Evolutionary conservation across 1,140 invertebrate species (phyloP).

Genomic region (Neodiprion fabricii): DNA sequence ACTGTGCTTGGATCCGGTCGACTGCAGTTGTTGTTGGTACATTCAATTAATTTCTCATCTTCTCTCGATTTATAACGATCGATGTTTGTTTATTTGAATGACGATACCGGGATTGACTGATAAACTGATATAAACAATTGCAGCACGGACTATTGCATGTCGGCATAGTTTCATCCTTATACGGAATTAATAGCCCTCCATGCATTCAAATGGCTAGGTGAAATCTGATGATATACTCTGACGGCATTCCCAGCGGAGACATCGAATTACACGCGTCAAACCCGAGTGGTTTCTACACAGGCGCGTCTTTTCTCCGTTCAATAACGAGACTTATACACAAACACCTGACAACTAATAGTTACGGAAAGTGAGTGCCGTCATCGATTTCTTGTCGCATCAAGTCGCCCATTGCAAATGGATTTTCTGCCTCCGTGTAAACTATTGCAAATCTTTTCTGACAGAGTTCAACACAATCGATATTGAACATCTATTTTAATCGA

Average conservation of each 20-base stretch:
- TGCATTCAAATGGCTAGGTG: constrained; percentile 34
- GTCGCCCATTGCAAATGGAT: too few relatives aligned
- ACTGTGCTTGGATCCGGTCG: neutral
- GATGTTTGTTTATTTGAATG: constrained; percentile 23
- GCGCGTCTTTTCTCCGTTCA: neutral
- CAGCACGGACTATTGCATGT: constrained; percentile 29
- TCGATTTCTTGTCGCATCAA: too few relatives aligned
- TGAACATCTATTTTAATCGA: too few relatives aligned
- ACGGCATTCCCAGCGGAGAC: constrained; percentile 25
- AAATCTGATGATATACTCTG: constrained; percentile 33
- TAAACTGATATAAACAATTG: constrained; percentile 13
- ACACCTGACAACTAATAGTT: too few relatives aligned
- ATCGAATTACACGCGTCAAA: constrained; percentile 12
- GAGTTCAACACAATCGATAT: too few relatives aligned
- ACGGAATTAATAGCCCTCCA: constrained; percentile 39
- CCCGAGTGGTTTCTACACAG: neutral
- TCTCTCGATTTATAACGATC: constrained; percentile 26
- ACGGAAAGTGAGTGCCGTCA: too few relatives aligned
- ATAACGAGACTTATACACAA: too few relatives aligned
- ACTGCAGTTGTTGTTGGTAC: constrained; percentile 15
- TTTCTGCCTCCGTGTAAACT: too few relatives aligned
- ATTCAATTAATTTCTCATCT: constrained; percentile 35
- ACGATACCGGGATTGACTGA: neutral
- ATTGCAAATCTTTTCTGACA: too few relatives aligned
- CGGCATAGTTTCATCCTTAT: constrained; percentile 21